phyloP scores from a whole-genome alignment of 2,888 invertebrate genomes.

The Dolichomitus sp. region DNA sequence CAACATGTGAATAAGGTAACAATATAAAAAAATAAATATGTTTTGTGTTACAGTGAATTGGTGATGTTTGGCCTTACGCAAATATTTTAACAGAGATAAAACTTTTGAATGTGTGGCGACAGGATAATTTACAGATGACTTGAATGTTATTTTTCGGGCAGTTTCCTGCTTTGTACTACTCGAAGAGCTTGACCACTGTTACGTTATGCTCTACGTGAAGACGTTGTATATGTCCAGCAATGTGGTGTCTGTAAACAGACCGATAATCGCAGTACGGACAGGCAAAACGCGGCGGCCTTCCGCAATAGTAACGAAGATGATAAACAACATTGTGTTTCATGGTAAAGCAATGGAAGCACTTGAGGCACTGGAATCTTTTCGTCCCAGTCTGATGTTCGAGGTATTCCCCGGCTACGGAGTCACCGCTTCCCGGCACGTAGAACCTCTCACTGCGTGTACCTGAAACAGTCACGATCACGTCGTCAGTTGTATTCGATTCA shows the following conservation, averaged over 20 bases:
- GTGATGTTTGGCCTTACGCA: background rate
- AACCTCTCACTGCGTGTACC: background rate
- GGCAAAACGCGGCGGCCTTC: constrained; percentile 33
- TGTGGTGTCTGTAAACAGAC: constrained; percentile 44
- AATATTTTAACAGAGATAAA: background rate
- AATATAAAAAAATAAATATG: constrained; percentile 14
- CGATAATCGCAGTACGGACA: constrained; percentile 42
- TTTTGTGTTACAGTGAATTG: constrained; percentile 1
- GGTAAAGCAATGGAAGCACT: constrained; percentile 73
- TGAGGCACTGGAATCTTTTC: constrained; percentile 72
- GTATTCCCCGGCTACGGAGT: constrained; percentile 62
- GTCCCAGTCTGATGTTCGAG: constrained; percentile 50
- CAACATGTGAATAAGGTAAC: background rate
- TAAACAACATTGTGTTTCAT: constrained; percentile 72
- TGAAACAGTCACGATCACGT: constrained; percentile 52
- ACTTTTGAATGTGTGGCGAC: background rate
- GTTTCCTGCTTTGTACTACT: constrained; percentile 8
- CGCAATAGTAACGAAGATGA: constrained; percentile 50
- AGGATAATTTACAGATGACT: constrained; percentile 15
- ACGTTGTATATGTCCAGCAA: constrained; percentile 29
- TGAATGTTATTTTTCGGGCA: background rate
- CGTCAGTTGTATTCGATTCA: constrained; percentile 11
- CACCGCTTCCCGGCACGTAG: constrained; percentile 8
- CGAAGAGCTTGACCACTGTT: constrained; percentile 9
- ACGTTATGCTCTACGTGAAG: constrained; percentile 2